Conservation (phyloP, 2,113 vertebrate species). For the Saccopteryx leptura region DNA sequence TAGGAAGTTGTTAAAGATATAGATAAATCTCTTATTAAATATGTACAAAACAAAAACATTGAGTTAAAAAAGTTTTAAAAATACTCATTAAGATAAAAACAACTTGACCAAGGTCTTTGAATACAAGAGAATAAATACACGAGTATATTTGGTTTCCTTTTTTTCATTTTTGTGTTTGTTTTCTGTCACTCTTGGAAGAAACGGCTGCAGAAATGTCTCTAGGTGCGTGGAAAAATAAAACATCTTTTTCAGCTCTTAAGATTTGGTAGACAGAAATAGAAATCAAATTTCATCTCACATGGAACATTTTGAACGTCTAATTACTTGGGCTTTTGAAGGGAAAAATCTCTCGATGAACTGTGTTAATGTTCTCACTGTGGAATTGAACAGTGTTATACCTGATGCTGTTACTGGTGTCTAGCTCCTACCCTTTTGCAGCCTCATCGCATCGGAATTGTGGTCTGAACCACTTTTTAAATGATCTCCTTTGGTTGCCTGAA, state of each 20-base stretch:
- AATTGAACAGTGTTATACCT: background rate
- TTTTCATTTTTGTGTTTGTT: background rate
- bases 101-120: background rate
- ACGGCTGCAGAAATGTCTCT: background rate
- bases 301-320: background rate
- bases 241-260: background rate
- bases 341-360: background rate
- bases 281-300: background rate
- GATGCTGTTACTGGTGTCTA: background rate
- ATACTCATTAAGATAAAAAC: background rate
- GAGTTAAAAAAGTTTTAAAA: background rate
- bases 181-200: background rate
- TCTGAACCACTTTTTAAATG: slow-evolving; percentile 41
- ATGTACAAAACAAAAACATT: background rate
- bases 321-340: background rate
- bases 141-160: background rate
- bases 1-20: background rate
- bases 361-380: background rate
- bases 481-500: slow-evolving; percentile 2
- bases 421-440: background rate
- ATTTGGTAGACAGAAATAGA: background rate
- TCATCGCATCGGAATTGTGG: slow-evolving; percentile 13
- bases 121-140: background rate
- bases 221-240: background rate
- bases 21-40: background rate